A percentile compares a stretch with the other conserved stretches of the same genome.
These are phyloP conservation scores for Malurus cyaneus DNA, from an alignment of 2,113 vertebrate species.

Conservation along the genomic window DNA sequence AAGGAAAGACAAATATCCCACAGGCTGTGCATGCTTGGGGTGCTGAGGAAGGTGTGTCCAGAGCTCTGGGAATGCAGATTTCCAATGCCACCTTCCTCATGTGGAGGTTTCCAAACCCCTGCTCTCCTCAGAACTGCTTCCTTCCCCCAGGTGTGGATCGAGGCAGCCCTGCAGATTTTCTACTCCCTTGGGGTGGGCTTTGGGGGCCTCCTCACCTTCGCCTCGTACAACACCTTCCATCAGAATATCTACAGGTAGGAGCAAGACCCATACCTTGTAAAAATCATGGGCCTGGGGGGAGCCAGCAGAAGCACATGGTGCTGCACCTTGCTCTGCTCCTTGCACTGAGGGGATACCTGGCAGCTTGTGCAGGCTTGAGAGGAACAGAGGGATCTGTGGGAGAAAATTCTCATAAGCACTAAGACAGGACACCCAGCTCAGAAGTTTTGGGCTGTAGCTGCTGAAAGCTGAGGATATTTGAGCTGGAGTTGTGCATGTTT, in stretches of 20 bases:
- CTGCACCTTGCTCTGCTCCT: neutral
- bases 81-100: neutral
- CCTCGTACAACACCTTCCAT: conserved; percentile 83
- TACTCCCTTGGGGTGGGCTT: conserved; percentile 83
- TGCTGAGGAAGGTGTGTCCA: neutral
- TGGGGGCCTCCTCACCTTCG: conserved; percentile 82
- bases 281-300: neutral
- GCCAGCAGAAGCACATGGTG: fast-evolving
- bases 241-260: conserved; percentile 82
- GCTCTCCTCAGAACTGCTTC: neutral
- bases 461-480: neutral
- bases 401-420: neutral
- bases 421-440: neutral
- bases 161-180: conserved; percentile 83
- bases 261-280: neutral
- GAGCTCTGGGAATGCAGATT: neutral
- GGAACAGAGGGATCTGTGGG: neutral
- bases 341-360: neutral
- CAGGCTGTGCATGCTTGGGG: neutral
- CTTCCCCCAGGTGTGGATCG: conserved; percentile 77
- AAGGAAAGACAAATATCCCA: neutral
- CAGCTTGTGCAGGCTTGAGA: neutral
- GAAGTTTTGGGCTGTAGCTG: neutral
- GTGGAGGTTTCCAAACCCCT: neutral
- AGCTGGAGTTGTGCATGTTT: neutral